Conservation (phyloP, 2,797 vertebrate genomes). For the Rhadinocentrus ornatus region DNA sequence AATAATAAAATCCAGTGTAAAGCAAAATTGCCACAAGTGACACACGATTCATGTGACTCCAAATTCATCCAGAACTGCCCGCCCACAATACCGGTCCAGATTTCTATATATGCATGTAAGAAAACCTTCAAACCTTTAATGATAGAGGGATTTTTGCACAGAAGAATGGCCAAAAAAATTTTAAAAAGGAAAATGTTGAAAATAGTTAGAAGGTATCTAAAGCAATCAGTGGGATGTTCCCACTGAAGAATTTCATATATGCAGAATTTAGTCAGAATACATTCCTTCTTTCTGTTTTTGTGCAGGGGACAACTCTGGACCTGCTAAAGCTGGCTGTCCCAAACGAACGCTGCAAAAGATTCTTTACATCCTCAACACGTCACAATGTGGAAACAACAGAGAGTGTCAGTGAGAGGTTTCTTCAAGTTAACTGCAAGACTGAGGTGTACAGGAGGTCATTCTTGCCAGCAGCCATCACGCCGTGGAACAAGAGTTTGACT, state of each 20-base stretch:
- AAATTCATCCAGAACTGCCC: neutral
- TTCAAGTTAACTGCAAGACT: neutral
- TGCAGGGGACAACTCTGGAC: neutral
- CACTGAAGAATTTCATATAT: neutral
- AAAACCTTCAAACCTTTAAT: neutral
- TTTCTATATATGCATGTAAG: neutral
- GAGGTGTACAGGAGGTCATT: neutral
- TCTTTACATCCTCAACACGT: too few relatives aligned
- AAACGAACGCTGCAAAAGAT: too few relatives aligned
- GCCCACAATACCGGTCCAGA: neutral
- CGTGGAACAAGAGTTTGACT: too few relatives aligned
- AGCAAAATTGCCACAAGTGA: neutral
- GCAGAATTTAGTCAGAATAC: neutral
- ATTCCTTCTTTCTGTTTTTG: neutral
- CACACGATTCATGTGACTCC: neutral
- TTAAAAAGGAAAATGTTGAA: neutral
- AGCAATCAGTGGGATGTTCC: neutral
- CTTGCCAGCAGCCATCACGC: too few relatives aligned
- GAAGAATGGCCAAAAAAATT: neutral
- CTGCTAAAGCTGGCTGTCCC: neutral
- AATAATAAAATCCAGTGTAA: neutral
- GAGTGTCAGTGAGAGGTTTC: neutral
- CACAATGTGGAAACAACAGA: too few relatives aligned
- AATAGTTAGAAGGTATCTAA: neutral
- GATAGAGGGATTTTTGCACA: neutral